Base-by-base conservation (phyloP, 1,140 invertebrate species). In the Sinonovacula constricta region DNA sequence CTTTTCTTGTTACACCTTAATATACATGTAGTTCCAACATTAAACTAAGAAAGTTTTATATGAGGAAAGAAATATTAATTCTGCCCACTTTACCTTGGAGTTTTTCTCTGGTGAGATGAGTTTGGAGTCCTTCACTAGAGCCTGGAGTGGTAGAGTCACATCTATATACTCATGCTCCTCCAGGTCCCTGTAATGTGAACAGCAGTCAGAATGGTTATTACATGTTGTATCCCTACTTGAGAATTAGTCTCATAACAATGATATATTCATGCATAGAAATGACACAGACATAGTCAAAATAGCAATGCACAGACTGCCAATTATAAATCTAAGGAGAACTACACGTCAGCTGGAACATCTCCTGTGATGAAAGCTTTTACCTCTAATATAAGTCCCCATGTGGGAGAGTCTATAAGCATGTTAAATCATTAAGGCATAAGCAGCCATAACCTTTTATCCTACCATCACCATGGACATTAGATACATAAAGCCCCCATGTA, bases 91-190 rank as follows among this genome's bases (percentile, higher is more conserved):
- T 91, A 98, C 97, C 94, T 98, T 99, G 30, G 95, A 94, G 22
- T 94, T 93, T 26, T 84, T 86, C 83, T 96, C 95, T 78, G 97
- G 94, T 31, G 99, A 91, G 56, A 96, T 93, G 14, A 99, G 92
- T 88, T 94, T 95, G 3, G 96, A 96, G 88, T 98, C 95, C 87
- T 95, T 97, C 26, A 99, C 96, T 79, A 99, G 93, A 87, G 97
- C 97, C 89, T 99, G 98, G 22, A 99, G 86, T 1, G 97, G 96
- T 83, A 98, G 93, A 2, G 96, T 97, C 2, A 99, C 97, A 91
- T 98, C 96, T 67, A 99, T 95, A 12, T 76, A 91, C 77, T 87
- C 79, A 30, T 77, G 76, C 28, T 85, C 84, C 18, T 83, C 54
- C 26, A 86, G 62, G 18, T 84, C 83, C 39, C 87, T 88, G 76